Evolutionary conservation across 2,113 vertebrate species (phyloP).

Genomic region (Aspiorhynchus laticeps): DNA sequence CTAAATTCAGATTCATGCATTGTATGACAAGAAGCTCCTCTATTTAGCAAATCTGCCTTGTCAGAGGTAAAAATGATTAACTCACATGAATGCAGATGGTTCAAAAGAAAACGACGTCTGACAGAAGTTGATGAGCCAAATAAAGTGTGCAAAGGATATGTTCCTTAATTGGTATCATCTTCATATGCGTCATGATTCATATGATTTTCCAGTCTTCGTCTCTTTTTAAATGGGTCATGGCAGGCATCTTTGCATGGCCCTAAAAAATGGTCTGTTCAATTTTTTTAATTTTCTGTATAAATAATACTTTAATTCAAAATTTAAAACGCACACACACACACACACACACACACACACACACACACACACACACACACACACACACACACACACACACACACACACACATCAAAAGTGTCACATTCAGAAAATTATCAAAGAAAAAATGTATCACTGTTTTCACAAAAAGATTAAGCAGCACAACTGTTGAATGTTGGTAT

Average conservation of each 20-base stretch:
- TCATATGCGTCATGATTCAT: slow-evolving; percentile 17
- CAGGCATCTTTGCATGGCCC: slow-evolving; percentile 11
- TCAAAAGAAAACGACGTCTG: neutral
- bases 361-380: too few relatives aligned
- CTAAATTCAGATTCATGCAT: slow-evolving; percentile 25
- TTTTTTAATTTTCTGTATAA: neutral
- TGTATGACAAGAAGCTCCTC: neutral
- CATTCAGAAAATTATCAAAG: neutral
- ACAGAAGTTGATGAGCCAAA: neutral
- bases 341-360: too few relatives aligned
- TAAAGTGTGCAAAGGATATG: neutral
- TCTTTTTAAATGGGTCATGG: slow-evolving; percentile 6
- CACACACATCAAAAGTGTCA: neutral
- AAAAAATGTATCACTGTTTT: neutral
- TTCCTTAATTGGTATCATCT: neutral
- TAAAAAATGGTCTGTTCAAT: neutral
- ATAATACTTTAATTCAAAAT: neutral
- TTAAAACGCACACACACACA: neutral
- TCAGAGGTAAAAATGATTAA: slow-evolving; percentile 14
- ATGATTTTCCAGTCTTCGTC: neutral
- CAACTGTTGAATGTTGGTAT: neutral
- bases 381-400: too few relatives aligned
- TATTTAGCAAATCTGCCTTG: neutral
- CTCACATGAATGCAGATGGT: neutral
- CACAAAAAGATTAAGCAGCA: neutral